Evolutionary conservation across 2,113 vertebrate species (phyloP), one percentile per base, ranked within the genome.

Genomic region (Spea bombifrons): DNA sequence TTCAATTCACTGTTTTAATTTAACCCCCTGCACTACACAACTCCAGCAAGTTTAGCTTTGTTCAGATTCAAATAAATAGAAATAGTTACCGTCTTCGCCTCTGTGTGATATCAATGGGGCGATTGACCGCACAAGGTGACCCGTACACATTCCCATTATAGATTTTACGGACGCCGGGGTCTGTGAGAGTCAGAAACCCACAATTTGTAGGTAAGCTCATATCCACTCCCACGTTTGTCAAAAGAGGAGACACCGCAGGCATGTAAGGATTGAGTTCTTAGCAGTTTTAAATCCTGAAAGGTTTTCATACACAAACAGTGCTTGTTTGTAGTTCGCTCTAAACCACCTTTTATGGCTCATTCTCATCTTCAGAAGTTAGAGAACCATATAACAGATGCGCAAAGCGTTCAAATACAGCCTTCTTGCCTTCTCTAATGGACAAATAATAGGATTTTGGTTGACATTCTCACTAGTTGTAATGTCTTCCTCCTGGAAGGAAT

Each of bases 51-150:
- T 52, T 5, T 52, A 52, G 9, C 50, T 52, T 10, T 52, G 9
- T 52, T 52, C 6, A 7, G 6, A 52, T 52, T 52, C 50, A 52
- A 52, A 52, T 52, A 52, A 10, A 52, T 6, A 45, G 47, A 17
- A 15, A 2, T 47, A 82, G 84, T 92, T 93, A 93, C 91, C 92
- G 90, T 88, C 91, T 89, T 87, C 84, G 88, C 85, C 88, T 92
- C 84, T 91, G 89, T 57, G 85, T 85, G 85, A 93, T 92, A 88
- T 93, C 91, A 76, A 92, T 93, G 83, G 92, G 91, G 61, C 89
- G 86, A 89, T 93, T 91, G 86, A 92, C 90, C 4, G 91, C 90
- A 30, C 88, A 87, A 3, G 90, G 90, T 0, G 92, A 93, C 81
- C 91, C 91, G 84, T 88, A 87, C 49, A 88, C 83, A 84, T 84